Evolutionary conservation across 2,797 vertebrate genomes (phyloP).

Genomic region (Picus viridis): DNA sequence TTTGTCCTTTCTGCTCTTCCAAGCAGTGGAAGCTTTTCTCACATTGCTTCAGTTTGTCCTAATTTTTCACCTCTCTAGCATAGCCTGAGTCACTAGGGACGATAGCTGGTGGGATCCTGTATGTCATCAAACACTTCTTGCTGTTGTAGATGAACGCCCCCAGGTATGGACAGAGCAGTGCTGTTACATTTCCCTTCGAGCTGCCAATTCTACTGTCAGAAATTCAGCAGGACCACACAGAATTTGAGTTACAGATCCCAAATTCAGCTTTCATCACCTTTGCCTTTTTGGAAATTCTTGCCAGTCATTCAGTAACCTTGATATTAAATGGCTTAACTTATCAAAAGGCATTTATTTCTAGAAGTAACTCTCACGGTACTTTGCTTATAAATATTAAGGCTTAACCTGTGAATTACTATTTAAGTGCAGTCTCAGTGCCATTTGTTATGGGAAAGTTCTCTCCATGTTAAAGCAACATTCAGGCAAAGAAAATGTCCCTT

Average conservation of each 20-base stretch:
- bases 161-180: constrained; percentile 5
- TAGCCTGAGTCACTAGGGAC: neutral
- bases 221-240: neutral
- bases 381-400: neutral
- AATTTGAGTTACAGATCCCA: constrained; percentile 5
- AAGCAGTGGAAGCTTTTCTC: neutral
- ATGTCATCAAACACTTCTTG: constrained; percentile 6
- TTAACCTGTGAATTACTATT: constrained; percentile 8
- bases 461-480: neutral
- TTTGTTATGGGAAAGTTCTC: neutral
- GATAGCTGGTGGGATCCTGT: neutral
- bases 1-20: neutral
- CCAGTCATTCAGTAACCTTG: constrained; percentile 17
- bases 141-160: neutral
- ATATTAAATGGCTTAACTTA: constrained; percentile 13
- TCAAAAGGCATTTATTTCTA: constrained; percentile 7
- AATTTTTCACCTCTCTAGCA: constrained; percentile 1
- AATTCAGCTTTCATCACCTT: constrained; percentile 16
- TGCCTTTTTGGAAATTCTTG: neutral
- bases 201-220: constrained; percentile 21
- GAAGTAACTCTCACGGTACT: neutral
- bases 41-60: constrained; percentile 36
- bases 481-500: neutral
- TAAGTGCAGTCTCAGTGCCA: neutral
- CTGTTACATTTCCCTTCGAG: neutral